phyloP scores from a whole-genome alignment of 2,113 vertebrate species.

The Hipposideros armiger region DNA sequence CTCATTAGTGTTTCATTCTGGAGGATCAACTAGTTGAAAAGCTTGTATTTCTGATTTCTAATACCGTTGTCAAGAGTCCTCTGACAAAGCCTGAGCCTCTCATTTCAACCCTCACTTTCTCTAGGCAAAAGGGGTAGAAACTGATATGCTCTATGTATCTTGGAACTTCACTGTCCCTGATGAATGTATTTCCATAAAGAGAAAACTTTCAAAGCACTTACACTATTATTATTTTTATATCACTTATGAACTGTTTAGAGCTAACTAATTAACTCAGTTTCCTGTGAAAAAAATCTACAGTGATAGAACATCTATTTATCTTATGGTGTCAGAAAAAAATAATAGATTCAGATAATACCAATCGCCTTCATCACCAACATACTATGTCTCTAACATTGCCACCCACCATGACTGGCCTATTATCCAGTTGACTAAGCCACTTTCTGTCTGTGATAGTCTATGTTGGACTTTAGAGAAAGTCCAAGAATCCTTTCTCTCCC shows the following conservation, averaged over 20 bases:
- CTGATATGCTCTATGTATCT: neutral
- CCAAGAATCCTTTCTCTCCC: neutral
- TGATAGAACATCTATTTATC: neutral
- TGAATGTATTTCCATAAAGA: neutral
- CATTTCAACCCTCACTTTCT: neutral
- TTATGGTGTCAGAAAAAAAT: neutral
- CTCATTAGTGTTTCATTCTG: neutral
- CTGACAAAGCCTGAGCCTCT: neutral
- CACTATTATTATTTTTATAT: no score
- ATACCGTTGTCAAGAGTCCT: neutral
- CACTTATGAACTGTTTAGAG: no score
- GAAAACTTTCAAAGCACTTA: neutral
- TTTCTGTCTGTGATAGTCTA: neutral
- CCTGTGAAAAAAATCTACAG: neutral
- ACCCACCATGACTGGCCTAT: neutral
- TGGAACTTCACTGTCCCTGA: neutral
- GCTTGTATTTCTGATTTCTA: neutral
- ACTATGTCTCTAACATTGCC: neutral
- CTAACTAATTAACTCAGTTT: neutral
- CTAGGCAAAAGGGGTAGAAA: neutral
- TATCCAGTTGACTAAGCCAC: neutral
- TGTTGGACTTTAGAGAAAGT: neutral
- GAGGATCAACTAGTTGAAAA: neutral
- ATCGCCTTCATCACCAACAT: neutral
- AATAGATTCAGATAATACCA: neutral